Evolutionary conservation across 2,797 vertebrate species (phyloP).

Genomic region (Telmatherina bonti): DNA sequence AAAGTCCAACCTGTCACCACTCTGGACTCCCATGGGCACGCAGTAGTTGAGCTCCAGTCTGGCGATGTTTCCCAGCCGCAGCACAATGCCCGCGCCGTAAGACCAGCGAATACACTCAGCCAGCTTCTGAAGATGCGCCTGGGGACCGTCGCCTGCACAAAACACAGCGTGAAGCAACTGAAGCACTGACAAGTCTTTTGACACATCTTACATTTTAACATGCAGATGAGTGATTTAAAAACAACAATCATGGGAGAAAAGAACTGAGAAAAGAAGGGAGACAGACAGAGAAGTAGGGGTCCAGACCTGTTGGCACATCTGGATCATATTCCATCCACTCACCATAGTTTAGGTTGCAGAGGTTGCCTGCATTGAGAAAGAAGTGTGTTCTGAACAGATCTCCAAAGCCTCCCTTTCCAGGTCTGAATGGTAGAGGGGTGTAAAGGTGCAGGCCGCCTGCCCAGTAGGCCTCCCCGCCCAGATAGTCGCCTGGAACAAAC

Average conservation of each 20-base stretch:
- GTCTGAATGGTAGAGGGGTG: slow-evolving; percentile 94
- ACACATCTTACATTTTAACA: neutral
- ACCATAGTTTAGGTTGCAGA: slow-evolving; percentile 98
- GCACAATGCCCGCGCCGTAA: slow-evolving; percentile 91
- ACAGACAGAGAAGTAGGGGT: neutral
- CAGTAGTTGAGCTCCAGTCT: slow-evolving; percentile 97
- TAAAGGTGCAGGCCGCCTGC: slow-evolving; percentile 94
- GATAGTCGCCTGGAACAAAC: slow-evolving; percentile 88
- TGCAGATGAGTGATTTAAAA: neutral
- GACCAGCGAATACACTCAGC: slow-evolving; percentile 96
- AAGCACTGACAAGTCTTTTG: neutral
- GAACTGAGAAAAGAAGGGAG: neutral
- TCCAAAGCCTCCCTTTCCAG: slow-evolving; percentile 92
- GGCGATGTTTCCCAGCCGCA: slow-evolving; percentile 96
- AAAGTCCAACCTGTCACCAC: slow-evolving; percentile 90
- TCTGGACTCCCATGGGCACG: slow-evolving; percentile 95
- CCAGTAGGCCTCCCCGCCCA: slow-evolving; percentile 96
- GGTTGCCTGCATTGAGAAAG: slow-evolving; percentile 96
- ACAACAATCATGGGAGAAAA: neutral
- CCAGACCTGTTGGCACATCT: neutral
- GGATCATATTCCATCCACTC: slow-evolving; percentile 19
- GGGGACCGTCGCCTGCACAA: slow-evolving; percentile 91
- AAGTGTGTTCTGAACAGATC: slow-evolving; percentile 97
- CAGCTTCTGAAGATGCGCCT: slow-evolving; percentile 89
- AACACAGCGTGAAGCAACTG: neutral